Conservation (phyloP, 2,888 invertebrate species). For the Panopea generosa region DNA sequence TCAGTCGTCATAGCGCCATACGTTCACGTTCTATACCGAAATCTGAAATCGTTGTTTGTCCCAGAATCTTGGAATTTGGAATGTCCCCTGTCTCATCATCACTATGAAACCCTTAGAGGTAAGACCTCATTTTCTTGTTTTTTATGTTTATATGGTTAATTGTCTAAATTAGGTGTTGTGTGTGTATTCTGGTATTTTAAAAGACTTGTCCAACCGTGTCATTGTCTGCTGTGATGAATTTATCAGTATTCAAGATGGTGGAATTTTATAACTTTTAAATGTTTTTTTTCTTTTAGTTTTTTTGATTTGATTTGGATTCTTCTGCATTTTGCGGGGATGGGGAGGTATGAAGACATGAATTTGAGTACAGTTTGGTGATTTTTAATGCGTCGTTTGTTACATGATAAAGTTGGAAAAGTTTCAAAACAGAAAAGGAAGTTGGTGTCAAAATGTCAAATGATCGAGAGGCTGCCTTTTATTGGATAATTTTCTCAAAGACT, state of each 20-base stretch:
- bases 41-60: conserved; percentile 32
- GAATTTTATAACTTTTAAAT: conserved; percentile 46
- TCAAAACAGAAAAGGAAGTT: conserved; percentile 14
- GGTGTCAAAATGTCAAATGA: conserved; percentile 23
- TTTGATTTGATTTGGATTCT: too few relatives aligned
- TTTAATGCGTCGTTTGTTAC: too few relatives aligned
- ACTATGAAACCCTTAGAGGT: conserved; percentile 63
- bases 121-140: neutral
- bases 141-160: too few relatives aligned
- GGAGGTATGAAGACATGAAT: too few relatives aligned
- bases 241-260: conserved; percentile 60
- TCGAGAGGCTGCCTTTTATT: neutral
- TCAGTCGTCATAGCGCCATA: conserved; percentile 42
- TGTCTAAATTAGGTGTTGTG: too few relatives aligned
- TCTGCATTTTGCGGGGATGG: too few relatives aligned
- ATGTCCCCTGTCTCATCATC: conserved; percentile 21
- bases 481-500: too few relatives aligned
- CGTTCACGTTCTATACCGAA: conserved; percentile 29
- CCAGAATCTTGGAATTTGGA: conserved; percentile 42
- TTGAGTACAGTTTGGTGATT: too few relatives aligned
- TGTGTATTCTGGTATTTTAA: too few relatives aligned
- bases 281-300: conserved; percentile 7
- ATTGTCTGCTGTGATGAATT: conserved; percentile 13
- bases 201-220: conserved; percentile 16
- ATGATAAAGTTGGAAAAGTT: conserved; percentile 1